A percentile compares a stretch with the other conserved stretches of the same genome.
Evolutionary conservation across 1,140 invertebrate genomes (phyloP).

Genomic region (Bombus superbus): DNA sequence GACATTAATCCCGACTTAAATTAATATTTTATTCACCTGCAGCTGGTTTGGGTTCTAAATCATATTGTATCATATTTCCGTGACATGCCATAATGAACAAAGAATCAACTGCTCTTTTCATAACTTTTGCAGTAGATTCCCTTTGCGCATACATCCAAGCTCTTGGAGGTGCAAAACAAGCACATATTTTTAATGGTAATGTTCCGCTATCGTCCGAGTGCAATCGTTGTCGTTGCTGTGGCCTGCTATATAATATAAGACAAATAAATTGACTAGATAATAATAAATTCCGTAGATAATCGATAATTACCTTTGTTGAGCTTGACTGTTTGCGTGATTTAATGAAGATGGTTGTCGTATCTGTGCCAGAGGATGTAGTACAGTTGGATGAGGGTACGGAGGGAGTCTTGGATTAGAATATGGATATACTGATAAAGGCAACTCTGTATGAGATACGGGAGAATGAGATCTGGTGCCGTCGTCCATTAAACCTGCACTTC

Average conservation of each 20-base stretch:
- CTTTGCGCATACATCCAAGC: constrained; percentile 88
- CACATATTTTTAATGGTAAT: constrained; percentile 88
- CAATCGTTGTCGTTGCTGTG: constrained; percentile 85
- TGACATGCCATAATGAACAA: constrained; percentile 95
- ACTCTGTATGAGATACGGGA: constrained; percentile 85
- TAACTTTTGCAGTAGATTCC: constrained; percentile 82
- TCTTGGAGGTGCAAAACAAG: constrained; percentile 89
- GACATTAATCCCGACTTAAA: neutral
- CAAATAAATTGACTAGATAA: neutral
- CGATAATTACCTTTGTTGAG: constrained; percentile 81
- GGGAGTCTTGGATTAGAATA: constrained; percentile 94
- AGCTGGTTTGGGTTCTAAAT: constrained; percentile 91
- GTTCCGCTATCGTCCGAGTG: constrained; percentile 86
- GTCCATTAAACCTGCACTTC: constrained; percentile 94
- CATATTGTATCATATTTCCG: constrained; percentile 94
- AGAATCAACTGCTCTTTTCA: constrained; percentile 88
- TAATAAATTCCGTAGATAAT: constrained; percentile 19
- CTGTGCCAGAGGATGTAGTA: constrained; percentile 92
- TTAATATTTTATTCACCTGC: constrained; percentile 81
- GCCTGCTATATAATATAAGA: constrained; percentile 60
- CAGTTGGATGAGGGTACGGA: constrained; percentile 93
- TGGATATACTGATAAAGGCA: constrained; percentile 86
- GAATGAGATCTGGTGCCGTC: constrained; percentile 89
- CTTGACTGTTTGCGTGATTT: constrained; percentile 81
- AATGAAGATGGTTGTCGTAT: constrained; percentile 89